Evolutionary conservation across 1,140 invertebrate species (phyloP), one percentile per base, ranked within the genome.

Genomic region (Heliothis subflexa): DNA sequence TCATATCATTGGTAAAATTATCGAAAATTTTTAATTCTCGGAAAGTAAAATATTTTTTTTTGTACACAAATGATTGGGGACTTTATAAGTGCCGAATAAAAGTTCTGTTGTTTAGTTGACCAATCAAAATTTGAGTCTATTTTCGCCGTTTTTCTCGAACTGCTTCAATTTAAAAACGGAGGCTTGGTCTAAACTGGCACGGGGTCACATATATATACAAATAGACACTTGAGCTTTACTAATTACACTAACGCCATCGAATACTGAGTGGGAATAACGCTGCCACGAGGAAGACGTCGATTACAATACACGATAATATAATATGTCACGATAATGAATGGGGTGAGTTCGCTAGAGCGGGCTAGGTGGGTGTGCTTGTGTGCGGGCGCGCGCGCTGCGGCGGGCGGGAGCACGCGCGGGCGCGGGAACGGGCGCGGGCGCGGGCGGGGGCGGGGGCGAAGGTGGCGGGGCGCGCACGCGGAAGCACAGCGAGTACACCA

Each of bases 401-500:
- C 18, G 13, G 28, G 50, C 25, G 25, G 50, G 61, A 16, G 62
- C 70, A 28, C n/a, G 74, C 45, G 64, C 50, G 25, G 50, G 61
- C 50, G 62, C 70, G 28, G 25, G 74, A 28, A 57, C 45, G 33
- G 49, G 45, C 33, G 25, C 25, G 47, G 54, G n/a, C 70, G 70
- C 55, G 71, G 45, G 14, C 47, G 47, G 13, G 47, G 59, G 47
- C 28, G 50, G 21, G 47, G 33, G 28, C 50, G n/a, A 33, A 33
- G 25, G 25, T 71, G 25, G 64, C 52, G 78, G 52, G 49, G 71
- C 59, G 57, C 25, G 52, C 72, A 49, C 73, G 75, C 87, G 79
- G 78, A 86, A 85, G 85, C 82, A 92, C 55, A 85, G 7, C 59
- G 59, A 81, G 82, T 85, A 88, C 7, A 79, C 75, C 50, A 79